A percentile compares a stretch with the other conserved stretches of the same genome.
phyloP scores from a whole-genome alignment of 2,113 vertebrate genomes.

The Pelvicachromis taeniatus region DNA sequence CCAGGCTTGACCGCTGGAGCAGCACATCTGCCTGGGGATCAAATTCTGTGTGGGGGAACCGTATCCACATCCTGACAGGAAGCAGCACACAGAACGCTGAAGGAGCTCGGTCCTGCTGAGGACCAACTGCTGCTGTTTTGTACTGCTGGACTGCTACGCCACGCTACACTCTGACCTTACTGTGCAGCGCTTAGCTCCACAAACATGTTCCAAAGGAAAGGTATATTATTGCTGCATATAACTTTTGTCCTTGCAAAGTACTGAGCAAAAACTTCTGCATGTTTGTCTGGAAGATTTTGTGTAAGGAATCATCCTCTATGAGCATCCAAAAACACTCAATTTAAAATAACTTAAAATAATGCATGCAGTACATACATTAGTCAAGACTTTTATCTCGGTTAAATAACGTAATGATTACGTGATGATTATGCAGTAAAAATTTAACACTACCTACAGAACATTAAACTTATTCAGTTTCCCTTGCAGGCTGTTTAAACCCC shows the following conservation, averaged over 20 bases:
- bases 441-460: not conserved
- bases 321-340: not conserved
- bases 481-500: not conserved
- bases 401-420: not conserved
- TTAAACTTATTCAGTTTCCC: not conserved
- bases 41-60: slow-evolving; percentile 76
- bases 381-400: not conserved
- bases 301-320: not conserved
- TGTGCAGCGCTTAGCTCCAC: not conserved
- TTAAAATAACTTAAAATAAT: not conserved
- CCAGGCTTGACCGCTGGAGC: slow-evolving; percentile 57
- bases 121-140: slow-evolving; percentile 51
- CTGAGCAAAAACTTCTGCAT: not conserved
- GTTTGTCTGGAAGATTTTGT: not conserved
- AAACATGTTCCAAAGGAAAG: slow-evolving; percentile 3
- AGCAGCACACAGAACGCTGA: slow-evolving; percentile 63
- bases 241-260: not conserved
- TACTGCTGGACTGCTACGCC: not conserved
- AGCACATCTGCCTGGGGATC: slow-evolving; percentile 68
- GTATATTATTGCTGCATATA: not conserved
- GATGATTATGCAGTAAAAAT: not conserved
- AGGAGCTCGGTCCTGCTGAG: slow-evolving; percentile 38
- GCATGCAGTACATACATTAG: not conserved
- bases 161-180: not conserved
- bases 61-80: slow-evolving; percentile 78